phyloP scores from a whole-genome alignment of 2,888 invertebrate genomes.

The Morinoia aosen region DNA sequence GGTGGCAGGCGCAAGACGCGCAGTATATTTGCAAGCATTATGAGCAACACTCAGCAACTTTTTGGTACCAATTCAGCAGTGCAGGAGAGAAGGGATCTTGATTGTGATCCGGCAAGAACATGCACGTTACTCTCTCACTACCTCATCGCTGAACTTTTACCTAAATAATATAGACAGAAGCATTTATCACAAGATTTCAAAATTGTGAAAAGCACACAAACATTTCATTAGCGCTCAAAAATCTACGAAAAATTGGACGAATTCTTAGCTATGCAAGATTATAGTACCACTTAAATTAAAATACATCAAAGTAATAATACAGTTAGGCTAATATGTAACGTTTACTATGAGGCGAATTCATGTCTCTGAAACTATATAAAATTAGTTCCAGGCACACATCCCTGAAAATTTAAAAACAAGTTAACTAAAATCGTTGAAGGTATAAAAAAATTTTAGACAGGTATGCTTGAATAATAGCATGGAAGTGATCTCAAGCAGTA shows the following conservation, averaged over 20 bases:
- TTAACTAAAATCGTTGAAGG: too few species aligned
- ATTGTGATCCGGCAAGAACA: neutral
- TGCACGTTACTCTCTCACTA: neutral
- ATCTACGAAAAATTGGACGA: neutral
- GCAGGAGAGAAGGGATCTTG: neutral
- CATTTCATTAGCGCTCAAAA: too few species aligned
- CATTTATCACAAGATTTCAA: neutral
- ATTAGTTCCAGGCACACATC: neutral
- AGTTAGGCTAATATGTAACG: neutral
- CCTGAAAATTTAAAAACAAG: too few species aligned
- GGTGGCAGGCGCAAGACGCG: neutral
- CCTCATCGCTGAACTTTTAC: neutral
- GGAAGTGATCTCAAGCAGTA: too few species aligned
- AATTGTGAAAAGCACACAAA: neutral
- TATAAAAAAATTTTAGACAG: too few species aligned
- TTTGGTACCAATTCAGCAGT: neutral
- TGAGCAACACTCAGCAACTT: neutral
- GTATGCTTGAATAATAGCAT: too few species aligned
- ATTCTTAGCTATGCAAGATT: neutral
- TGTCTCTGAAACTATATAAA: neutral
- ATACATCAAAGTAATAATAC: neutral
- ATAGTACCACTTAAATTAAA: neutral
- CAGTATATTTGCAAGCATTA: neutral
- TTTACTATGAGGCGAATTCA: neutral
- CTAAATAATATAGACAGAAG: neutral